Percentiles rank a stretch among this genome's conserved stretches.
Conservation (phyloP, 2,797 vertebrate genomes). For the Esox lucius region DNA sequence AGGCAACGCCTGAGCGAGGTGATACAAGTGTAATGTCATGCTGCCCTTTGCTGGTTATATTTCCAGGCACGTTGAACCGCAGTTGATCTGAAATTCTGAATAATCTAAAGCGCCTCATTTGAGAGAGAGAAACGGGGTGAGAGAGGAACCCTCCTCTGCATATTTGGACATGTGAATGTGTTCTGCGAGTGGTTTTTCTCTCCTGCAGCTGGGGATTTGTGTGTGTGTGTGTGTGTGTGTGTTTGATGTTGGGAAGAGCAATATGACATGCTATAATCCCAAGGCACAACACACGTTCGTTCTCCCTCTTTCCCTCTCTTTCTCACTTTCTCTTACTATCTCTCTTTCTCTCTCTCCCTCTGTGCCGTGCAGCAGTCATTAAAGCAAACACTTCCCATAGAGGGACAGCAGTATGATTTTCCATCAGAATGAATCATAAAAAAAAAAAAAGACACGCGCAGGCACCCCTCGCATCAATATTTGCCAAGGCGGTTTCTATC, state of each 20-base stretch:
- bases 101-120: not conserved
- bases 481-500: not conserved
- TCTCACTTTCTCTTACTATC: not conserved
- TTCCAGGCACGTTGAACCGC: not conserved
- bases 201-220: not conserved
- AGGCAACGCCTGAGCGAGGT: not conserved
- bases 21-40: not conserved
- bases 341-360: not conserved
- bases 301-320: not conserved
- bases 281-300: not conserved
- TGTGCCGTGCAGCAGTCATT: not conserved
- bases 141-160: no score
- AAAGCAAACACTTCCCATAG: not conserved
- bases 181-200: no score
- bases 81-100: not conserved
- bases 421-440: not conserved
- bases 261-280: constrained; percentile 18
- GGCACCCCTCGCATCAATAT: constrained; percentile 15
- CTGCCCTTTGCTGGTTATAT: not conserved
- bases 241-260: not conserved
- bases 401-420: not conserved
- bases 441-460: constrained; percentile 20
- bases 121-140: no score
- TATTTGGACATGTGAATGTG: no score
- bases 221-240: not conserved